phyloP scores from a whole-genome alignment of 2,113 vertebrate genomes.

The Cisticola juncidis region DNA sequence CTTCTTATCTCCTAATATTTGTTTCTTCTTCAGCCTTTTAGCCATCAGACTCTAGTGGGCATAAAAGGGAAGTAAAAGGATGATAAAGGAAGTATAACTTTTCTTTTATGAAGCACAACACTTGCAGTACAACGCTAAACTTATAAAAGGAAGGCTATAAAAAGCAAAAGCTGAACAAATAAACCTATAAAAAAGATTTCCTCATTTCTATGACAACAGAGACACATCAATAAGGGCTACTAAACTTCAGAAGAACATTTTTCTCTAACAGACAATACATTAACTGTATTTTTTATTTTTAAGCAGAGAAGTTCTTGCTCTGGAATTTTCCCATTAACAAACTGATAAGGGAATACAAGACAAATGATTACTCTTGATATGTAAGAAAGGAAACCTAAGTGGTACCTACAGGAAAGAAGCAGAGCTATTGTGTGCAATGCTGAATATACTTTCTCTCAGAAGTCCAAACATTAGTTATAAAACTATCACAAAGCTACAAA shows the following conservation, averaged over 20 bases:
- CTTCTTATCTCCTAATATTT: neutral
- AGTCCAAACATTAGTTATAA: neutral
- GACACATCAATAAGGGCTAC: slow-evolving; percentile 60
- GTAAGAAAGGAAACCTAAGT: neutral
- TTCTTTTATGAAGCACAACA: slow-evolving; percentile 34
- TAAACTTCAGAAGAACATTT: slow-evolving; percentile 35
- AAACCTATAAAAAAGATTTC: slow-evolving; percentile 34
- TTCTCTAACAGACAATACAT: neutral
- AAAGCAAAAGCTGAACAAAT: slow-evolving; percentile 68
- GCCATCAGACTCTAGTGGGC: neutral
- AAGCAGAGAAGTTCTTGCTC: neutral
- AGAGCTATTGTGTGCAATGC: neutral
- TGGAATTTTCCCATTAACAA: neutral
- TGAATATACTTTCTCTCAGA: neutral
- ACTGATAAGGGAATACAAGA: neutral
- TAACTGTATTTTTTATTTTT: neutral
- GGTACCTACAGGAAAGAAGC: neutral
- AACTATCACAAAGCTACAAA: neutral
- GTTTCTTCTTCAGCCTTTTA: neutral
- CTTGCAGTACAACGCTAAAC: slow-evolving; percentile 55
- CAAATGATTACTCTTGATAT: neutral
- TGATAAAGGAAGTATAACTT: slow-evolving; percentile 2
- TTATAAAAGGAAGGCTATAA: slow-evolving; percentile 62
- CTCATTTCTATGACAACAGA: slow-evolving; percentile 78
- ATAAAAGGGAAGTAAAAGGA: slow-evolving; percentile 22